Evolutionary conservation across 2,888 invertebrate genomes (phyloP), one percentile per base, ranked within the genome.

Genomic region (Pachydiplax longipennis): DNA sequence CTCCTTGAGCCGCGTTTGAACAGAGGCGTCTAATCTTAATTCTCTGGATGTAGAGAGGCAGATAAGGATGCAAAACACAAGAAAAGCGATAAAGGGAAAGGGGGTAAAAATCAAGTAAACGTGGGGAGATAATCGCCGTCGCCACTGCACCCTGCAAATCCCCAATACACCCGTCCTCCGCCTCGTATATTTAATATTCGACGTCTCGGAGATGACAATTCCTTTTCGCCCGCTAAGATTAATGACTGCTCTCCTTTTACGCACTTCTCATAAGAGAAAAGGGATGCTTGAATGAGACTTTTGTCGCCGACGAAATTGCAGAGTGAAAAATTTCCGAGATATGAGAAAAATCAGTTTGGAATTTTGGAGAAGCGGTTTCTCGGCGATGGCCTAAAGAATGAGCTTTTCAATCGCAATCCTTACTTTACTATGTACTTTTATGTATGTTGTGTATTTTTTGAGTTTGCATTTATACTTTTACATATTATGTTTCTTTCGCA

Each of bases 151-250:
- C n/a, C n/a, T n/a, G n/a, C n/a, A n/a, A n/a, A 58, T 53, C 83
- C 83, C 31, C 73, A 73, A 73, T 73, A 73, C 73, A 73, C 31
- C 48, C 15, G 40, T 40, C 35, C 61, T 37, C 61, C 87, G 87
- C 87, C n/a, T 61, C 87, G 65, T 87, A 87, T 87, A 65, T 87
- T 87, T 87, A 87, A 87, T 87, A 87, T 87, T 87, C 87, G 87
- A 87, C 87, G 87, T 87, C 87, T 65, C 87, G 61, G 87, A 65
- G 87, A 87, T 87, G 87, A 87, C 87, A 87, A 87, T 87, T 87
- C 87, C 87, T 87, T 87, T 87, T 87, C 61, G 61, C 83, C 83
- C 83, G 83, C 61, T 37, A 87, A 87, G 87, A 87, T 87, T 87
- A 87, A 87, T 87, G 87, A 65, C 87, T 58, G 53, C 53, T 83